Base-by-base conservation (phyloP, 2,797 vertebrate genomes). In the Poeciliopsis presidionis region DNA sequence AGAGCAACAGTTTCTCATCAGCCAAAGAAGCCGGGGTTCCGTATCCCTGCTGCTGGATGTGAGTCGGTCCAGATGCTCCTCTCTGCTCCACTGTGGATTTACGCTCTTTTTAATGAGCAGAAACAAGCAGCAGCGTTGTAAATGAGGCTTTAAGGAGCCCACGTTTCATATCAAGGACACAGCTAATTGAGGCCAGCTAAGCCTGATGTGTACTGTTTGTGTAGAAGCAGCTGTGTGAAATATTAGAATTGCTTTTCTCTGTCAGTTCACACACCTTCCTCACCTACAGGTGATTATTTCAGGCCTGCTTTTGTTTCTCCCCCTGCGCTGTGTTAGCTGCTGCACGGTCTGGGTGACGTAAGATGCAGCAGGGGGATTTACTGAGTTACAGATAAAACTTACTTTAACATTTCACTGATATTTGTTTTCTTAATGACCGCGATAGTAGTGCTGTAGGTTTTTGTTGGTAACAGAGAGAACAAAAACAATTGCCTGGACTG, bases 41-140 rank as follows among this genome's bases (percentile, higher is more conserved):
- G 2, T 45, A 33, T 74, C 78, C 83, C 74, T 59, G 82, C 86
- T 89, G 84, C 79, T 74, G 73, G 28, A 80, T n/a, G 63, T 80
- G 83, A 80, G 77, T 74, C 74, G 25, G 82, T 91, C 87, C 90
- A 90, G 85, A 87, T 82, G 86, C 90, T 88, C 74, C 77, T 73
- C 69, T 82, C 70, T 76, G 78, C 73, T 81, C 85, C 65, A 36
- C 76, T 63, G 85, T 73, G 86, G 59, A 20, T 89, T 86, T 82
- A 67, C 78, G 85, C 86, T 63, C 81, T 81, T 90, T 87, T 91
- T 92, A 92, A 92, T 90, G 90, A 91, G 88, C 80, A 79, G 81
- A 87, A 91, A 90, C 83, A 90, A 81, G 75, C 74, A 47, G 45
- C 65, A 28, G 67, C 73, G 2, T 25, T 67, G 74, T 51, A 84